Base-by-base conservation (phyloP, 2,113 vertebrate genomes). In the Phasianus colchicus region DNA sequence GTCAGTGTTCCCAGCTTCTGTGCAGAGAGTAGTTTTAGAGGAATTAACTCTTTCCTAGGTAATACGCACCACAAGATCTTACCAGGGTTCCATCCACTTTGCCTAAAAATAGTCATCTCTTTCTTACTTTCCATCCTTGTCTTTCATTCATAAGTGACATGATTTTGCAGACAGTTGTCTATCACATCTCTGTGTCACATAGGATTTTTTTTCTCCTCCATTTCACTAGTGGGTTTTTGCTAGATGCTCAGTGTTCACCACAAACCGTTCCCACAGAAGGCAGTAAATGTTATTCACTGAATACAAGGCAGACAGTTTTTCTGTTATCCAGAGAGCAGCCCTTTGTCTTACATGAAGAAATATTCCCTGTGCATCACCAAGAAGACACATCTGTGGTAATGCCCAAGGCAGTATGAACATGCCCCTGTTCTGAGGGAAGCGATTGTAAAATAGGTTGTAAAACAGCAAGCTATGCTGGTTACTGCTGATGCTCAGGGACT, bases 21-120 rank as follows among this genome's bases (percentile, higher is more conserved):
- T 80, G 45, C 54, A 38, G n/a, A 63, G 34, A 76, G 45, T 66
- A 82, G 48, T 54, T 11, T 13, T 32, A 54, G 0, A 88, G 69
- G 72, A 94, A 83, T 97, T 96, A 96, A 97, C 96, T 90, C 94
- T 75, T 95, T 96, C 88, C 54, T 90, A 72, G 80, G 57, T 50
- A 54, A 61, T 5, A 24, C 11, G 34, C 36, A 40, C 4, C 0
- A 0, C 27, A 58, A 70, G 22, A 52, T 77, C 90, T 95, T 71
- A 25, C 13, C n/a, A 25, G 30, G 55, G 9, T 24, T 47, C 58
- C 4, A 61, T 69, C 13, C 13, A 34, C 52, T 54, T 43, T 67
- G 10, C 50, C 88, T 86, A 90, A 72, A 10, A 81, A 78, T 78
- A 1, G 0, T 32, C 3, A 0, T 57, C 17, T 18, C 32, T 86